Evolutionary conservation across 2,113 vertebrate genomes (phyloP).

Genomic region (Campylomormyrus numenius): DNA sequence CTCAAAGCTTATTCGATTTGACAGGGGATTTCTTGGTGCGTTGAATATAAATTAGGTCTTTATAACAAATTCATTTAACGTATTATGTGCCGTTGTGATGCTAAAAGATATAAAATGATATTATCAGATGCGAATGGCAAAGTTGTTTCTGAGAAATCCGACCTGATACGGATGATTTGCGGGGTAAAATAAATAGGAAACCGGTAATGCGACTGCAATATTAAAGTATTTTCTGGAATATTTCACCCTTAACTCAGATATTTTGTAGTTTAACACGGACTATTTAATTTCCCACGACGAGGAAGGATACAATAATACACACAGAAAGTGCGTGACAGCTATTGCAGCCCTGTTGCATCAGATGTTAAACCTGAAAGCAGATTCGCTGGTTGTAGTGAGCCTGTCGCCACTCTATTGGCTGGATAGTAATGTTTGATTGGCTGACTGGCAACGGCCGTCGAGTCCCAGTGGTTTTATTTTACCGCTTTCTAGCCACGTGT

Average conservation of each 20-base stretch:
- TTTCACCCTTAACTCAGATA: not conserved
- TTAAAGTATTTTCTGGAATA: not conserved
- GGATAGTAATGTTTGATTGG: constrained; percentile 50
- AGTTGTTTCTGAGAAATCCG: not conserved
- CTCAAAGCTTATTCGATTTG: constrained; percentile 15
- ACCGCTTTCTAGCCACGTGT: constrained; percentile 61
- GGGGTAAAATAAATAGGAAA: not conserved
- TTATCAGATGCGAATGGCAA: not conserved
- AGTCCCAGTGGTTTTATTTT: constrained; percentile 35
- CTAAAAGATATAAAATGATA: not conserved
- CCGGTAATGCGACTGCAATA: not conserved
- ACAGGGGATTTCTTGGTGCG: not conserved
- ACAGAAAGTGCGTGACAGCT: constrained; percentile 42
- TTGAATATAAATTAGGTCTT: not conserved
- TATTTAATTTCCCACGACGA: constrained; percentile 43
- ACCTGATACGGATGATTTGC: not conserved
- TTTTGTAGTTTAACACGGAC: constrained; percentile 36
- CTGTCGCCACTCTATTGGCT: constrained; percentile 48
- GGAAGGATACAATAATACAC: constrained; percentile 54
- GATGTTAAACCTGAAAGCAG: constrained; percentile 39
- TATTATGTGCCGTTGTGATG: not conserved
- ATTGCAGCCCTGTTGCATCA: constrained; percentile 73
- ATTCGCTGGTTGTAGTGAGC: constrained; percentile 49
- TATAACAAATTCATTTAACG: not conserved
- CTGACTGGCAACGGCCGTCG: constrained; percentile 39